Evolutionary conservation across 2,113 vertebrate species (phyloP).

Genomic region (Loxodonta africana): DNA sequence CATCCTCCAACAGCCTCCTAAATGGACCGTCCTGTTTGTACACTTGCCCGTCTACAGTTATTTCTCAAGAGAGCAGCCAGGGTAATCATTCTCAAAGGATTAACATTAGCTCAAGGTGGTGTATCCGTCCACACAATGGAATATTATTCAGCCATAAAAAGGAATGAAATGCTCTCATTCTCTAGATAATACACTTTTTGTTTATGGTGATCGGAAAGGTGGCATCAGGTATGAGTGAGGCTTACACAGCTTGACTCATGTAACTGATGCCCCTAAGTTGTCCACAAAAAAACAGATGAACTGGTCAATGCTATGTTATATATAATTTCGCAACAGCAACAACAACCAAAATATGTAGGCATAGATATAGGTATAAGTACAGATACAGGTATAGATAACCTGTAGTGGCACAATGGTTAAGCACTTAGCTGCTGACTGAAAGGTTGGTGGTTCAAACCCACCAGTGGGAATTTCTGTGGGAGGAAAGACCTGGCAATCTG

Average conservation of each 20-base stretch:
- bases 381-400: no score
- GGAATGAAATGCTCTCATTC: background rate
- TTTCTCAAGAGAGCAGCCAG: background rate
- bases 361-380: no score
- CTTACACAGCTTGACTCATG: background rate
- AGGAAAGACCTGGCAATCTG: background rate
- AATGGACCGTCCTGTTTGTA: background rate
- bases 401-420: background rate
- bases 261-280: background rate
- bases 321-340: no score
- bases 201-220: background rate
- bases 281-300: background rate
- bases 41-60: background rate
- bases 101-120: background rate
- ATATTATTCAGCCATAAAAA: background rate
- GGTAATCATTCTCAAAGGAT: background rate
- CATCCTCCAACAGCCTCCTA: background rate
- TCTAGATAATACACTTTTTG: background rate
- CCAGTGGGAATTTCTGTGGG: background rate
- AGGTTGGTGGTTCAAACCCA: background rate
- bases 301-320: background rate
- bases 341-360: no score
- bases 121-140: background rate
- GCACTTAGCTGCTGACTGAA: background rate
- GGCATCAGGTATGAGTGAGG: background rate